Conservation (phyloP, 2,113 vertebrate genomes). For the Vulpes vulpes region DNA sequence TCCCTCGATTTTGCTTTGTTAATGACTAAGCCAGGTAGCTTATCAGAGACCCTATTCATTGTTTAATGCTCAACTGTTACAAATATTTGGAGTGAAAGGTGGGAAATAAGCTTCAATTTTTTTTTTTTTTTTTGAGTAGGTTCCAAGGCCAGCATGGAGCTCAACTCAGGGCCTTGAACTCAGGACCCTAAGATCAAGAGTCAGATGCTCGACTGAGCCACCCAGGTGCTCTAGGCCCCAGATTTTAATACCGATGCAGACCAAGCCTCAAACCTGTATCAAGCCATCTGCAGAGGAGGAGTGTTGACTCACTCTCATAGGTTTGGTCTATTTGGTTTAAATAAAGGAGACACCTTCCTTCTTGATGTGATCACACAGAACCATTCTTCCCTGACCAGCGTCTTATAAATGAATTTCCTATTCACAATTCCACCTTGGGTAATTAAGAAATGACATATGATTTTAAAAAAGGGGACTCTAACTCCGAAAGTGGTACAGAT, state of each 20-base stretch:
- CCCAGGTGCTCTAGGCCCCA: background rate
- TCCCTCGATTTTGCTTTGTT: slow-evolving; percentile 37
- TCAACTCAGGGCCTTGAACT: background rate
- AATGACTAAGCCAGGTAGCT: background rate
- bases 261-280: background rate
- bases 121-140: background rate
- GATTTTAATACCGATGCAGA: background rate
- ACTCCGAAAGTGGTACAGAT: background rate
- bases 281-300: background rate
- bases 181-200: background rate
- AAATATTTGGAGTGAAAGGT: slow-evolving; percentile 1
- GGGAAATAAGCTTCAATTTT: background rate
- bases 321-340: background rate
- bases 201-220: background rate
- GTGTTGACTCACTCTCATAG: background rate
- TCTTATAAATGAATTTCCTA: background rate
- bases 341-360: background rate
- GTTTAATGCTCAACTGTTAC: background rate
- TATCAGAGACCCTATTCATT: background rate
- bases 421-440: background rate
- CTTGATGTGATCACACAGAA: background rate
- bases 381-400: background rate
- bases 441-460: background rate
- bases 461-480: background rate
- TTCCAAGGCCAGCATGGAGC: background rate